A percentile compares a stretch with the other conserved stretches of the same genome.
phyloP scores from a whole-genome alignment of 2,113 vertebrate genomes.

The Anser brachyrhynchus region DNA sequence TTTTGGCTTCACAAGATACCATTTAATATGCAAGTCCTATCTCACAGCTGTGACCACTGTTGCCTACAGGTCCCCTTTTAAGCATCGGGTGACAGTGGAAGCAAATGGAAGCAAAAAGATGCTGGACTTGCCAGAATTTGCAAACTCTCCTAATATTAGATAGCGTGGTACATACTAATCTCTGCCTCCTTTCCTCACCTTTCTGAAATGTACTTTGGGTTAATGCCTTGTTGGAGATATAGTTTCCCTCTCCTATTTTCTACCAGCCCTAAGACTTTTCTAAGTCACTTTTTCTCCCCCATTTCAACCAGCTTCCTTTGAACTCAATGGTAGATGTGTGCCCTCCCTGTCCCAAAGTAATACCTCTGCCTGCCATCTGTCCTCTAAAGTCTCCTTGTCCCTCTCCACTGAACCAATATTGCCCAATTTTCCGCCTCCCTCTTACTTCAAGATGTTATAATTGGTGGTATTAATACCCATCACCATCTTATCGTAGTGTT shows the following conservation, averaged over 20 bases:
- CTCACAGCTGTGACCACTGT: neutral
- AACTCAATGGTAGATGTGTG: neutral
- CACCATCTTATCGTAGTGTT: neutral
- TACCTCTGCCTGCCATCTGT: neutral
- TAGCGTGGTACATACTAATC: neutral
- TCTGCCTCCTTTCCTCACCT: neutral
- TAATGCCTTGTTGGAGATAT: neutral
- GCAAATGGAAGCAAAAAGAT: neutral
- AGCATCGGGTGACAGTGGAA: neutral
- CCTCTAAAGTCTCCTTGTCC: neutral
- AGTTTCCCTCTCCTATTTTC: neutral
- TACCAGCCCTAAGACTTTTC: neutral
- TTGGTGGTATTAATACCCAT: neutral
- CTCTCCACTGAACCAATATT: neutral
- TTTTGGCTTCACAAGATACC: neutral
- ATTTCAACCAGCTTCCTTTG: neutral
- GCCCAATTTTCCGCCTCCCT: neutral
- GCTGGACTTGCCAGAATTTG: neutral
- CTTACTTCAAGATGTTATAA: neutral
- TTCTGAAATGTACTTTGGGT: neutral
- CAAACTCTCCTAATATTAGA: fast-evolving
- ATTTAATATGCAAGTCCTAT: neutral
- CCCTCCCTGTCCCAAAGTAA: neutral
- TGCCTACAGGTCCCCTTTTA: neutral
- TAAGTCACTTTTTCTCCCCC: neutral